These are phyloP conservation scores for Gobio occitaniae DNA, from an alignment of 2,797 vertebrate genomes.

Conservation along the genomic window DNA sequence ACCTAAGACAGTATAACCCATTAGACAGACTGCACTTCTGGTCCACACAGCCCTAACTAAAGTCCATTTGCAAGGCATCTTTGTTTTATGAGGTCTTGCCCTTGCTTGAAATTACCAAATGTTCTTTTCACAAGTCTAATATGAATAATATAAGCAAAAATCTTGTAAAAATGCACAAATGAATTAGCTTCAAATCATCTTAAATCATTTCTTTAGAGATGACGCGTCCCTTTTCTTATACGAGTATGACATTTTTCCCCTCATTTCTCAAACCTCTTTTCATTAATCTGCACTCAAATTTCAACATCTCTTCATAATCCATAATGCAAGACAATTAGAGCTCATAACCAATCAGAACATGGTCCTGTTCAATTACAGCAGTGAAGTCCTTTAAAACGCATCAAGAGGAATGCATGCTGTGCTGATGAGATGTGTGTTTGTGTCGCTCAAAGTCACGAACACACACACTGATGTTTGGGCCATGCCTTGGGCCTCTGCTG, in stretches of 20 bases:
- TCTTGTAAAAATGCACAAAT: not conserved
- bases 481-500: conserved; percentile 47
- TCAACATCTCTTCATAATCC: conserved; percentile 39
- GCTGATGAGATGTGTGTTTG: conserved; percentile 48
- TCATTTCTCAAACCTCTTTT: conserved; percentile 46
- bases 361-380: conserved; percentile 56
- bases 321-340: conserved; percentile 57
- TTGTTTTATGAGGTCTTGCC: conserved; percentile 28
- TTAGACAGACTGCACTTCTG: not conserved
- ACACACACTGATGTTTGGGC: conserved; percentile 29
- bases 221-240: not conserved
- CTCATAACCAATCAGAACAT: conserved; percentile 57
- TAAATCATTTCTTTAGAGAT: not conserved
- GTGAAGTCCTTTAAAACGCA: conserved; percentile 56
- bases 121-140: conserved; percentile 3
- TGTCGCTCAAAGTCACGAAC: conserved; percentile 23
- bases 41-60: not conserved
- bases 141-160: not conserved
- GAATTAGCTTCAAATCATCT: conserved; percentile 28
- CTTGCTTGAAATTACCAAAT: conserved; percentile 20
- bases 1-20: not conserved
- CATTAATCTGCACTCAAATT: conserved; percentile 39
- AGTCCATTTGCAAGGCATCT: not conserved
- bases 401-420: conserved; percentile 48
- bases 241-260: not conserved